These are phyloP conservation scores for Spatulosminthurus flaviceps DNA, from an alignment of 2,888 invertebrate genomes.

Conservation along the genomic window DNA sequence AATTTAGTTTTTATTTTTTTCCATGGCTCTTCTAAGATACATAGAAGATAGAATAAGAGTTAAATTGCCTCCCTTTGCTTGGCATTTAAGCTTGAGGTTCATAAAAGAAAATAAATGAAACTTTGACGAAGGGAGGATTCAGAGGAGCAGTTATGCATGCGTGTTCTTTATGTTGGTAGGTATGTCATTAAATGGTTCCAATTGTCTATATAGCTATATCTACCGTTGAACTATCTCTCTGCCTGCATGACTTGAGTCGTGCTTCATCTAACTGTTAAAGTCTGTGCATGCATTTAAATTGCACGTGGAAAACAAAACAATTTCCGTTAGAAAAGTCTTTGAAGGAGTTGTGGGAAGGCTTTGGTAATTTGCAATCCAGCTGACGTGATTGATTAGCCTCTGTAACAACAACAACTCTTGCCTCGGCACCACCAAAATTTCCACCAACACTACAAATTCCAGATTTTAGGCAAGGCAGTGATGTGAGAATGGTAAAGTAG, in stretches of 20 bases:
- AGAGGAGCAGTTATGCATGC: neutral
- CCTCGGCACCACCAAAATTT: neutral
- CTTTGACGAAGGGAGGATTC: slow-evolving; percentile 5
- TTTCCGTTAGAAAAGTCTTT: slow-evolving; percentile 2
- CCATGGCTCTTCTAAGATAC: neutral
- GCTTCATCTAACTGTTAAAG: neutral
- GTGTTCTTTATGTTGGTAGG: neutral
- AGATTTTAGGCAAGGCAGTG: neutral
- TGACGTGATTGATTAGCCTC: slow-evolving; percentile 43
- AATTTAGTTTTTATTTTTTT: slow-evolving; percentile 8
- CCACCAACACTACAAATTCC: neutral
- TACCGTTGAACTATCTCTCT: neutral
- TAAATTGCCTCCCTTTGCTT: slow-evolving; percentile 17
- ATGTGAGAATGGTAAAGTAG: neutral
- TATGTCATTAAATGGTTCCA: no score
- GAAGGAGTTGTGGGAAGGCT: slow-evolving; percentile 37
- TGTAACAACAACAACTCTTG: no score
- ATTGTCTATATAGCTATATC: no score
- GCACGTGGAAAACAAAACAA: slow-evolving; percentile 8
- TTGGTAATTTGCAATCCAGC: slow-evolving; percentile 43
- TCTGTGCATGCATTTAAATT: neutral
- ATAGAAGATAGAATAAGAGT: neutral
- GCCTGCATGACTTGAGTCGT: neutral
- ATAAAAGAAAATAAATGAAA: slow-evolving; percentile 28
- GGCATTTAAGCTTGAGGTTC: slow-evolving; percentile 16